These are phyloP conservation scores for Mimas tiliae DNA, from an alignment of 2,888 invertebrate genomes.

Conservation along the genomic window DNA sequence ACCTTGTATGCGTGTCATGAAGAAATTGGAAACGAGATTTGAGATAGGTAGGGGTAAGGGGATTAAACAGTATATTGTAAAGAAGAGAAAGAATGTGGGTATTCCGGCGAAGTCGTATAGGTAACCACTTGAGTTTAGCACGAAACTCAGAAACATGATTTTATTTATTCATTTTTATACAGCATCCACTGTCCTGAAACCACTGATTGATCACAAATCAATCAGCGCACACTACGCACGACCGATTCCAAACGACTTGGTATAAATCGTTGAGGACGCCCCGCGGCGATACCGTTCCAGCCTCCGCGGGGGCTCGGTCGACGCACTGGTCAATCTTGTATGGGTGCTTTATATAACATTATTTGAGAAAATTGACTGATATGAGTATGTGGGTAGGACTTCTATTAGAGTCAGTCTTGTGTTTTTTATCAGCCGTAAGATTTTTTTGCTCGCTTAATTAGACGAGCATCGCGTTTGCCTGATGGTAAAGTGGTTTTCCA, in stretches of 20 bases:
- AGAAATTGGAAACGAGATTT: too few relatives aligned
- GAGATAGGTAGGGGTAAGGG: too few relatives aligned
- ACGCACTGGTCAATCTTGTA: neutral
- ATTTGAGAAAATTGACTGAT: neutral
- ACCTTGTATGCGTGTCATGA: too few relatives aligned
- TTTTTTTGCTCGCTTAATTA: neutral
- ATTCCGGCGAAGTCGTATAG: too few relatives aligned
- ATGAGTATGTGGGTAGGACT: neutral
- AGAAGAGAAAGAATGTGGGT: too few relatives aligned
- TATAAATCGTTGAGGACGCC: neutral
- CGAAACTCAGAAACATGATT: too few relatives aligned
- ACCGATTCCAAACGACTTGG: neutral
- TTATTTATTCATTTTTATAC: too few relatives aligned
- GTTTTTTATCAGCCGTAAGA: neutral
- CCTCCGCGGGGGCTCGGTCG: neutral
- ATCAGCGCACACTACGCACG: neutral
- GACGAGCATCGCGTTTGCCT: too few relatives aligned
- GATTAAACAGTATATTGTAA: too few relatives aligned
- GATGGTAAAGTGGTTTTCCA: too few relatives aligned
- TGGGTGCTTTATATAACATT: neutral
- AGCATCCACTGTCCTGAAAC: neutral
- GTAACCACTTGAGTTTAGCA: too few relatives aligned
- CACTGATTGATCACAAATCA: slow-evolving; percentile 9
- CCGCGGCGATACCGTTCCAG: neutral
- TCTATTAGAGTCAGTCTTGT: neutral